Percentiles rank a stretch among this genome's conserved stretches.
These are phyloP conservation scores for Porites australiensis DNA, from an alignment of 64 coral and sea anemone genomes.

Conservation along the genomic window DNA sequence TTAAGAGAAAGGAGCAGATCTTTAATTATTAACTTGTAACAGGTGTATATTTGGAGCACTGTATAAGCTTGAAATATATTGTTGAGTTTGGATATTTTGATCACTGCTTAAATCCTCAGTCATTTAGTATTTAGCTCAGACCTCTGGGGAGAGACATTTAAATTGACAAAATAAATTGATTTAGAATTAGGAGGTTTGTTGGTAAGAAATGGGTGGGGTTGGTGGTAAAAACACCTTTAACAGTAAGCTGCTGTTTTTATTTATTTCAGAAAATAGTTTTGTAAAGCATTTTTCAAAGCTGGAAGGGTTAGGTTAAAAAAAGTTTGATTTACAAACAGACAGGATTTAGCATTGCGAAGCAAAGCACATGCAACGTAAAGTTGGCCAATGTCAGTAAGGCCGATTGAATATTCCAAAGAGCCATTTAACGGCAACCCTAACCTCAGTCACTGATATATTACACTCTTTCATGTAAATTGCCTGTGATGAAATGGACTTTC, in stretches of 20 bases:
- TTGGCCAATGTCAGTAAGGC: neutral
- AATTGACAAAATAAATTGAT: too few species aligned
- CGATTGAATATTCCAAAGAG: neutral
- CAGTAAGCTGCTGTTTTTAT: neutral
- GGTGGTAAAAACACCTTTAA: too few species aligned
- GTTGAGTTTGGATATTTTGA: too few species aligned
- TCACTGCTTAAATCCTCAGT: too few species aligned
- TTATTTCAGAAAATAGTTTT: neutral
- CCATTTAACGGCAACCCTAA: constrained; percentile 22
- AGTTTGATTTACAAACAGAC: constrained; percentile 25
- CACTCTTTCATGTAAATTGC: constrained; percentile 7
- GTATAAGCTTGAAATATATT: too few species aligned
- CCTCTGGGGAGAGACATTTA: neutral
- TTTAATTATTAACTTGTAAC: too few species aligned
- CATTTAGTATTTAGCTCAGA: too few species aligned
- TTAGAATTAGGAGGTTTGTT: too few species aligned
- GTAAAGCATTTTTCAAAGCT: neutral
- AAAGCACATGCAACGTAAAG: constrained; percentile 28
- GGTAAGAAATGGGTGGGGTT: too few species aligned
- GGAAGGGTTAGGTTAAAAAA: constrained; percentile 5
- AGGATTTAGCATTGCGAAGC: constrained; percentile 17
- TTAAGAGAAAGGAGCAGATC: too few species aligned
- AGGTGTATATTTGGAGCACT: too few species aligned
- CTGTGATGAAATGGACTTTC: neutral
- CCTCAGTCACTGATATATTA: neutral